A percentile compares a stretch with the other conserved stretches of the same genome.
Conservation (phyloP, 2,113 vertebrate species). For the Glaucidium brasilianum region DNA sequence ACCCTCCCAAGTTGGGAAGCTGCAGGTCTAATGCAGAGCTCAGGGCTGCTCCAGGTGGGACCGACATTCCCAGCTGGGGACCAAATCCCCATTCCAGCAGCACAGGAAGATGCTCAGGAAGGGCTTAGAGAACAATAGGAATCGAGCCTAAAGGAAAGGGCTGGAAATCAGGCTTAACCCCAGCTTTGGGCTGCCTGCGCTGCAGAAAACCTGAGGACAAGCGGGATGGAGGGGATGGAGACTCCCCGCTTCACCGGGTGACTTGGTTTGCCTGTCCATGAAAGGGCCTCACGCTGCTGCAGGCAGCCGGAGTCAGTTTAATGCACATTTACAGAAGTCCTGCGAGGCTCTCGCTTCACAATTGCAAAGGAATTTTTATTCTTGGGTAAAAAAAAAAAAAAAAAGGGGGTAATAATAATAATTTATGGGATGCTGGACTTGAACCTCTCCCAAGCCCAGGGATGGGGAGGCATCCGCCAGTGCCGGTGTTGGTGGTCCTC, state of each 20-base stretch:
- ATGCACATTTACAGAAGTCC: neutral
- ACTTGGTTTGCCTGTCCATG: neutral
- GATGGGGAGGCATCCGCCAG: neutral
- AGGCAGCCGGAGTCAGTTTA: fast-evolving
- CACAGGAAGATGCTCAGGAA: neutral
- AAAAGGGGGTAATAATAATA: neutral
- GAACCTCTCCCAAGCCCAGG: neutral
- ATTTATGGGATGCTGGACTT: neutral
- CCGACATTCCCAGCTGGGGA: fast-evolving
- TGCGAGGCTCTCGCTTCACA: neutral
- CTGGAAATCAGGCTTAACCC: neutral
- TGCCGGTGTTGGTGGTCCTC: neutral
- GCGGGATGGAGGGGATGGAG: fast-evolving
- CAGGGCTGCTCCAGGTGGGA: neutral
- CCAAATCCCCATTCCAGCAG: neutral
- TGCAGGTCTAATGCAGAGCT: neutral
- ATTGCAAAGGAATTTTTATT: neutral
- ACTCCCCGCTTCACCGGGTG: fast-evolving
- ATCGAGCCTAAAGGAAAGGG: neutral
- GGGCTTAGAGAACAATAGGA: neutral
- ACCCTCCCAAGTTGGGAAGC: fast-evolving
- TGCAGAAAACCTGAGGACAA: neutral
- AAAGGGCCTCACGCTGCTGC: neutral
- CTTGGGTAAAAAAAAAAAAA: neutral
- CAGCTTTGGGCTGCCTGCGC: neutral